Conservation (phyloP, 2,113 vertebrate species). For the Noturus placidus region DNA sequence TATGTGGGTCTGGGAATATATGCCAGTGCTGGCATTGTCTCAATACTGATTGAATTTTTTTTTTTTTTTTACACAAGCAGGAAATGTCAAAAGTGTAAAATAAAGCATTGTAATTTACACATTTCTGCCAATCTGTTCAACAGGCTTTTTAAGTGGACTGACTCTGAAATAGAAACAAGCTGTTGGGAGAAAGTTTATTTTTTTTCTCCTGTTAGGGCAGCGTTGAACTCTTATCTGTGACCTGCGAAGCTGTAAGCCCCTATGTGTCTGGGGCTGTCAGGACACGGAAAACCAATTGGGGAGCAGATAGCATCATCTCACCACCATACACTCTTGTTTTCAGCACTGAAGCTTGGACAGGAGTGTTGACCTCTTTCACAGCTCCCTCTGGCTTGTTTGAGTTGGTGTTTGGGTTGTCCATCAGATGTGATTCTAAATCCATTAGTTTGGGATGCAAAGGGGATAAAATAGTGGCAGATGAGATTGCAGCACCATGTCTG, state of each 20-base stretch:
- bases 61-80: not conserved
- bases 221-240: conserved; percentile 37
- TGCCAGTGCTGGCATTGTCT: conserved; percentile 13
- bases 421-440: conserved; percentile 56
- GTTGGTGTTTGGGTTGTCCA: conserved; percentile 63
- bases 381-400: conserved; percentile 41
- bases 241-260: conserved; percentile 7
- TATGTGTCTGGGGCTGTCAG: conserved; percentile 35
- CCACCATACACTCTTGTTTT: conserved; percentile 15
- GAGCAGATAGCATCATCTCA: conserved; percentile 53
- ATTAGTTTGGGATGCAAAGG: conserved; percentile 57
- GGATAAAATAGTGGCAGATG: conserved; percentile 52
- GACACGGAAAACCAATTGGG: not conserved
- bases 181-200: conserved; percentile 8
- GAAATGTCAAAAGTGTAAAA: not conserved
- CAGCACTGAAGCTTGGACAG: not conserved
- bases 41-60: not conserved
- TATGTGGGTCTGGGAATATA: not conserved
- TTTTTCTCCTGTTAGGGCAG: not conserved
- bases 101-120: not conserved
- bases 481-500: conserved; percentile 17
- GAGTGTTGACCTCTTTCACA: not conserved
- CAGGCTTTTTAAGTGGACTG: not conserved
- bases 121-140: not conserved
- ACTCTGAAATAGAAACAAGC: not conserved